A percentile compares a stretch with the other conserved stretches of the same genome.
These are phyloP conservation scores for Trialeurodes vaporariorum DNA, from an alignment of 1,140 invertebrate genomes.

Conservation along the genomic window DNA sequence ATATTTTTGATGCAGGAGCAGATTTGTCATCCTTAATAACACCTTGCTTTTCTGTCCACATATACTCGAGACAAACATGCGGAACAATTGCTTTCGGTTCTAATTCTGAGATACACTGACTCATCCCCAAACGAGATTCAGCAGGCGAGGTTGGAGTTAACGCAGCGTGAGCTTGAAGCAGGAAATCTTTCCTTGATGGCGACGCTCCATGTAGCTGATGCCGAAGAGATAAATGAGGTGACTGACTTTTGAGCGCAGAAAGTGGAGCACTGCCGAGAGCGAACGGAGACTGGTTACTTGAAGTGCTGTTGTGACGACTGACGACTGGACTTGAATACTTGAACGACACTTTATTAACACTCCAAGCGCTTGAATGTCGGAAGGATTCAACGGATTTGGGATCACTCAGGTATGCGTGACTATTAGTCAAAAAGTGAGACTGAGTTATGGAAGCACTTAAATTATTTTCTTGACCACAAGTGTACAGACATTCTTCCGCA, in stretches of 20 bases:
- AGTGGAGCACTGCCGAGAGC: not conserved
- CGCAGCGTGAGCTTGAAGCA: not conserved
- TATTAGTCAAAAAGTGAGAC: not conserved
- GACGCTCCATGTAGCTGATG: not conserved
- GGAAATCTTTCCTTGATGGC: not conserved
- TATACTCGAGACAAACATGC: slow-evolving; percentile 71
- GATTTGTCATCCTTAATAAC: slow-evolving; percentile 35
- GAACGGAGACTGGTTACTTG: not conserved
- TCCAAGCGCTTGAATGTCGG: not conserved
- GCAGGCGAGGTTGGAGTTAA: slow-evolving; percentile 7
- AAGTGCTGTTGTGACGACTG: not conserved
- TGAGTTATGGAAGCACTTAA: not conserved
- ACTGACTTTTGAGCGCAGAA: not conserved
- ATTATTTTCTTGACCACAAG: not conserved
- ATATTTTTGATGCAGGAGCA: slow-evolving; percentile 58
- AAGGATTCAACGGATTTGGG: not conserved
- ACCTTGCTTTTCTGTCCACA: slow-evolving; percentile 69
- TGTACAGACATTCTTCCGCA: slow-evolving; percentile 24
- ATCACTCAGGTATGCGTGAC: not conserved
- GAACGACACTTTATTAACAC: not conserved
- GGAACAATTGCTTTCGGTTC: slow-evolving; percentile 60
- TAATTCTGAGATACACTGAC: slow-evolving; percentile 9
- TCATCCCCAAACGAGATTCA: slow-evolving; percentile 18
- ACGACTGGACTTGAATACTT: not conserved
- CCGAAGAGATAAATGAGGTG: not conserved